Base-by-base conservation (phyloP, 2,113 vertebrate genomes). In the Dicerorhinus sumatrensis region DNA sequence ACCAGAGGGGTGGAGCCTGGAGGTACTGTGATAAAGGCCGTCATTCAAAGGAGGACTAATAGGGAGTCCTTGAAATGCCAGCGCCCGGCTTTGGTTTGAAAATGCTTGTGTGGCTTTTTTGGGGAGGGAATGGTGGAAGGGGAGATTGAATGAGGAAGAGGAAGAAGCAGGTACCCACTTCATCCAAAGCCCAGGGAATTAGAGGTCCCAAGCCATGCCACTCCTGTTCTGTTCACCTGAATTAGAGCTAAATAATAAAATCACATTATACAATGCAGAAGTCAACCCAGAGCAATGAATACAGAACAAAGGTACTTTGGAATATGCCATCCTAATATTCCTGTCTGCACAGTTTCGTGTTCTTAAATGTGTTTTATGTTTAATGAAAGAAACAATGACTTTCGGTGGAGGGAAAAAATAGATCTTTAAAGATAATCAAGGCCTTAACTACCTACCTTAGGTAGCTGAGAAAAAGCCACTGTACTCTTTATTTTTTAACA, bases 401-500 rank as follows among this genome's bases (percentile, higher is more conserved):
- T 98, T 98, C 89, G 98, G 97, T 98, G 97, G 97, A 98, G 97
- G 97, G 97, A 98, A 98, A 98, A 99, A 98, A 98, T 98, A 99
- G 98, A 98, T 98, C 98, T 98, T 98, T 97, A 98, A 98, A 98
- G 97, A 98, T 99, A 99, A 99, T 99, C 98, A 98, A 98, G 98
- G 97, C 97, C 98, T 98, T 98, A 98, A 98, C 98, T 98, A 96
- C 98, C 48, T 97, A 98, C 98, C 98, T 98, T 98, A 97, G 98
- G 98, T 98, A 98, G 97, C 98, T 97, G 96, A 98, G 98, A 97
- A 98, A 98, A 99, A 98, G 98, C 98, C 98, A 98, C 98, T 96
- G 93, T 98, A 97, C 97, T 98, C 97, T 98, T 99, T 99, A 99
- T 99, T 98, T 99, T 98, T 99, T 99, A 99, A 99, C 98, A 99